phyloP scores from a whole-genome alignment of 2,888 invertebrate species.

The Clitarchus hookeri region DNA sequence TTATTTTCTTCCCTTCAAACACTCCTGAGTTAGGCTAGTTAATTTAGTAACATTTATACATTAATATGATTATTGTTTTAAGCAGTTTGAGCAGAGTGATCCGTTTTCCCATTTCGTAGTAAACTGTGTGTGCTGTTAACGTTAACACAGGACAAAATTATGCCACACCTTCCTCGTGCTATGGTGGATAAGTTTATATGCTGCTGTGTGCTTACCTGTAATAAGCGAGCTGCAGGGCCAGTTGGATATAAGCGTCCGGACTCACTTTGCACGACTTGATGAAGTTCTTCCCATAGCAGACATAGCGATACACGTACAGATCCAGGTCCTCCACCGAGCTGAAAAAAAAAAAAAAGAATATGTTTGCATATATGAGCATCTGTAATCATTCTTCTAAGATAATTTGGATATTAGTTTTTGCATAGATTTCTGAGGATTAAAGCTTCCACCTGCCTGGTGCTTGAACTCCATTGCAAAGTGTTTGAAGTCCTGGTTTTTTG shows the following conservation, averaged over 20 bases:
- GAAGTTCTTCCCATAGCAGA: slow-evolving; percentile 89
- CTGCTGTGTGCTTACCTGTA: slow-evolving; percentile 70
- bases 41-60: too few relatives aligned
- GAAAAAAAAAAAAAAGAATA: slow-evolving; percentile 44
- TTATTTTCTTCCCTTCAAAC: too few relatives aligned
- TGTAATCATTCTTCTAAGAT: too few relatives aligned
- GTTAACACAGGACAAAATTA: neutral
- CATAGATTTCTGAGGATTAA: too few relatives aligned
- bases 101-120: neutral
- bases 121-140: neutral
- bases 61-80: neutral
- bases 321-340: slow-evolving; percentile 88
- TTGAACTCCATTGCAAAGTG: too few relatives aligned
- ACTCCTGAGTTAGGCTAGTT: too few relatives aligned
- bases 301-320: slow-evolving; percentile 84
- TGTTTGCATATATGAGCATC: too few relatives aligned
- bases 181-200: neutral
- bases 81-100: neutral
- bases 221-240: slow-evolving; percentile 92
- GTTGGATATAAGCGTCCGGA: slow-evolving; percentile 95
- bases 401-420: too few relatives aligned
- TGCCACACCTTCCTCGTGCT: neutral
- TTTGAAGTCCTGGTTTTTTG: too few relatives aligned
- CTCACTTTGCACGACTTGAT: slow-evolving; percentile 92
- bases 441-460: too few relatives aligned